phyloP scores from a whole-genome alignment of 1,140 invertebrate genomes.

The Drosophila subpulchrella region DNA sequence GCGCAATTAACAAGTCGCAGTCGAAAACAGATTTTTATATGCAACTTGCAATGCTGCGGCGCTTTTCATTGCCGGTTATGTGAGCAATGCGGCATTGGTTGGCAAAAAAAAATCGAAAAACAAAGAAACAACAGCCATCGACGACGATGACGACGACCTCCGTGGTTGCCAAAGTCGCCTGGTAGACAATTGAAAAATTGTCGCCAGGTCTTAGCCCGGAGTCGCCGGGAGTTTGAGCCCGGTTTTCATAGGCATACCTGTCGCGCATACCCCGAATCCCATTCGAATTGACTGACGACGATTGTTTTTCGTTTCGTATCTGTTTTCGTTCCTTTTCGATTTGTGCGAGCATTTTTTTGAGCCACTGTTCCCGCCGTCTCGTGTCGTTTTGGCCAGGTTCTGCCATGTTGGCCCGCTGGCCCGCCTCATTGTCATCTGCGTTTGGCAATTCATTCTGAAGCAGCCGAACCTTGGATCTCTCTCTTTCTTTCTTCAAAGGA shows the following conservation, averaged over 20 bases:
- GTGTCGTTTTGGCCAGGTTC: slow-evolving; percentile 34
- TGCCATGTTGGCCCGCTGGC: slow-evolving; percentile 8
- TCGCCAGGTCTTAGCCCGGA: slow-evolving; percentile 52
- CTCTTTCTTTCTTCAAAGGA: neutral
- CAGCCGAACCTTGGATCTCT: neutral
- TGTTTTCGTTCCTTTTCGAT: slow-evolving; percentile 29
- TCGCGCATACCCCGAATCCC: slow-evolving; percentile 79
- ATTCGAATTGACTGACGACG: slow-evolving; percentile 80
- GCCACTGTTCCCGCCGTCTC: slow-evolving; percentile 22
- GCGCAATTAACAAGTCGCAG: slow-evolving; percentile 73
- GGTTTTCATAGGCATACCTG: slow-evolving; percentile 75
- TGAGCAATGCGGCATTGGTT: slow-evolving; percentile 56
- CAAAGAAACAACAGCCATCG: slow-evolving; percentile 7
- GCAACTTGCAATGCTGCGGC: slow-evolving; percentile 72
- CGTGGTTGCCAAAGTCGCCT: slow-evolving; percentile 58
- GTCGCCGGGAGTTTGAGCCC: slow-evolving; percentile 11
- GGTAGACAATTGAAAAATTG: slow-evolving; percentile 80
- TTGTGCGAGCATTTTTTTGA: slow-evolving; percentile 42
- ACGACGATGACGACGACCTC: slow-evolving; percentile 56
- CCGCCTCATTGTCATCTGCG: slow-evolving; percentile 70
- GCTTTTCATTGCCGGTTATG: slow-evolving; percentile 79
- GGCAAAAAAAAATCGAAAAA: slow-evolving; percentile 4
- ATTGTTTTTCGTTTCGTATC: slow-evolving; percentile 36
- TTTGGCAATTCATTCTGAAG: slow-evolving; percentile 64
- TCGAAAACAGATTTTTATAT: slow-evolving; percentile 79